These are phyloP conservation scores for Sceloporus tristichus DNA, from an alignment of 2,113 vertebrate genomes.

Conservation along the genomic window DNA sequence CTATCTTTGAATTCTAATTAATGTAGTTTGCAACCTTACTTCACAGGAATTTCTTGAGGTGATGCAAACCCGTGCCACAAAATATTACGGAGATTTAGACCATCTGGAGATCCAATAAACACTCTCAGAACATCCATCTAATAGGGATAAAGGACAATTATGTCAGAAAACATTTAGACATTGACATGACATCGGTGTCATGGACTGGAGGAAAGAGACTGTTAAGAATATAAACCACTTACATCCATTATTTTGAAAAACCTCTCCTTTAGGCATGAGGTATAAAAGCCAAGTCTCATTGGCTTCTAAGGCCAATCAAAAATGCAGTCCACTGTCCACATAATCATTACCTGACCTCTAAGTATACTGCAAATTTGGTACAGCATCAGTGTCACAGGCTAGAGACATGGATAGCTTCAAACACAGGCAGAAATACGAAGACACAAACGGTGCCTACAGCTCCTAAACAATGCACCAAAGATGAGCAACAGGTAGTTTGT, in stretches of 20 bases:
- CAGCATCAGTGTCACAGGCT: not conserved
- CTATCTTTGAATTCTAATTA: not conserved
- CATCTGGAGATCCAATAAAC: conserved; percentile 80
- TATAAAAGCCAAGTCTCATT: not conserved
- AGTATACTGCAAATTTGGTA: not conserved
- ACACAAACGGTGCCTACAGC: not conserved
- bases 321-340: not conserved
- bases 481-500: not conserved
- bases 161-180: not conserved
- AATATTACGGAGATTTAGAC: conserved; percentile 83
- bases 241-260: not conserved
- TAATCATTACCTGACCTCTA: not conserved
- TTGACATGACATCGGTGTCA: not conserved
- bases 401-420: not conserved
- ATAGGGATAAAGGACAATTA: conserved; percentile 33
- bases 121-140: conserved; percentile 81
- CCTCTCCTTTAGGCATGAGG: not conserved
- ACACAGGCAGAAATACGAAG: not conserved
- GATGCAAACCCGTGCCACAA: conserved; percentile 84
- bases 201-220: not conserved
- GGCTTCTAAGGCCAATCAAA: not conserved
- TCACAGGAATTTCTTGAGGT: conserved; percentile 77
- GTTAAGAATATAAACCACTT: not conserved
- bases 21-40: conserved; percentile 70
- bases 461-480: not conserved